A percentile compares a stretch with the other conserved stretches of the same genome.
Evolutionary conservation across 2,888 invertebrate genomes (phyloP).

Genomic region (Melanostoma mellinum): DNA sequence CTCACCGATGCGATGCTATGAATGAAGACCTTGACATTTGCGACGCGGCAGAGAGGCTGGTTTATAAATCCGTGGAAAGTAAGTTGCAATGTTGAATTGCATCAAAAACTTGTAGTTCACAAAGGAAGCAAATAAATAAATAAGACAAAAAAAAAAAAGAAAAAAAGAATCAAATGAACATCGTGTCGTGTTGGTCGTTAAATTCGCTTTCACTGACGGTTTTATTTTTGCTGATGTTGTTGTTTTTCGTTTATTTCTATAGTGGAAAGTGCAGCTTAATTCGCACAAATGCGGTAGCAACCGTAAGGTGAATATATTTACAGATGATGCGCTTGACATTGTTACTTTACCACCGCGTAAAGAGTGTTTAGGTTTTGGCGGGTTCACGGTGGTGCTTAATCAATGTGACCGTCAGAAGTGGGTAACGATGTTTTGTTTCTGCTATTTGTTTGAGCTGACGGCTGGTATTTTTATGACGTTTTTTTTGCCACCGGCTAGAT

Average conservation of each 20-base stretch:
- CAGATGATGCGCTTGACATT: conserved; percentile 66
- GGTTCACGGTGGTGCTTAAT: conserved; percentile 46
- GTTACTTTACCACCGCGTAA: conserved; percentile 33
- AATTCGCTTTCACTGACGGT: conserved; percentile 65
- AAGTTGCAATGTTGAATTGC: conserved; percentile 56
- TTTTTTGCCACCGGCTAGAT: conserved; percentile 55
- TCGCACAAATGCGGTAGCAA: conserved; percentile 48
- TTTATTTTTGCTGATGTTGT: conserved; percentile 25
- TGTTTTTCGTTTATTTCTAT: conserved; percentile 17
- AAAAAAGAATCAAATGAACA: conserved; percentile 33
- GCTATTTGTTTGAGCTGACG: conserved; percentile 14
- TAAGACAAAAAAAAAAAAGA: conserved; percentile 15
- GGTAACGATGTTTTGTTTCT: conserved; percentile 35
- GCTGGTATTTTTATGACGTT: neutral
- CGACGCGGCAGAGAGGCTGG: conserved; percentile 26
- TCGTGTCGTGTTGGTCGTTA: conserved; percentile 50
- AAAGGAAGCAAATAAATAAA: conserved; percentile 8
- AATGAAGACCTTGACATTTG: conserved; percentile 69
- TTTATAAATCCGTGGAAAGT: conserved; percentile 56
- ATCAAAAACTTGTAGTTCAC: conserved; percentile 58
- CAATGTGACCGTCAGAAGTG: conserved; percentile 46
- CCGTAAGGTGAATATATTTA: conserved; percentile 53
- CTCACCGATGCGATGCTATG: neutral
- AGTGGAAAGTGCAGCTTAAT: conserved; percentile 47
- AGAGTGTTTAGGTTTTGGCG: conserved; percentile 20